These are phyloP conservation scores for Ricordea florida DNA, from an alignment of 92 coral and sea anemone species.

Conservation along the genomic window DNA sequence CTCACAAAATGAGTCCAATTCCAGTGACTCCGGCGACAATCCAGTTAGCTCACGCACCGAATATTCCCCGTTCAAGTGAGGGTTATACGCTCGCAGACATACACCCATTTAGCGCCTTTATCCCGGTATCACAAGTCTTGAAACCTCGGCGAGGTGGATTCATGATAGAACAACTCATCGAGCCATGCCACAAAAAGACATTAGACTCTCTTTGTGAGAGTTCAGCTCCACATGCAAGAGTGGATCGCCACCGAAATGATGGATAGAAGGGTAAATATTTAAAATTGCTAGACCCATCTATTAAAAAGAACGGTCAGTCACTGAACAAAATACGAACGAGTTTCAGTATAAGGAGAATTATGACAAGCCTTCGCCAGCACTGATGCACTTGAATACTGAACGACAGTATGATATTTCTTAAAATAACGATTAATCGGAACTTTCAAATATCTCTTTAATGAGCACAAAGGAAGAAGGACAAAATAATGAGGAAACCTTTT, in stretches of 20 bases:
- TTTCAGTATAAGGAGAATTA: too few relatives aligned
- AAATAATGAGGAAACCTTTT: too few relatives aligned
- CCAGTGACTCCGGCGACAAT: background rate
- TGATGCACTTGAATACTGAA: too few relatives aligned
- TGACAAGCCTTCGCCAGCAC: too few relatives aligned
- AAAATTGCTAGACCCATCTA: background rate
- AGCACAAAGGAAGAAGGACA: too few relatives aligned
- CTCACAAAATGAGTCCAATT: background rate
- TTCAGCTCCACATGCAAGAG: background rate
- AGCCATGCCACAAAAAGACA: constrained; percentile 6
- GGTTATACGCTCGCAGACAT: background rate
- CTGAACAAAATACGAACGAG: too few relatives aligned
- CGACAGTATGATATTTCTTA: too few relatives aligned
- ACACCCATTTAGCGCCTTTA: constrained; percentile 16
- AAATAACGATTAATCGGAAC: too few relatives aligned
- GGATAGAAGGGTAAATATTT: background rate
- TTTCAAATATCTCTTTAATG: too few relatives aligned
- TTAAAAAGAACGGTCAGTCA: too few relatives aligned
- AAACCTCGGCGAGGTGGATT: constrained; percentile 52
- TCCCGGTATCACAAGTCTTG: constrained; percentile 10
- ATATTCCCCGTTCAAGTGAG: constrained; percentile 17
- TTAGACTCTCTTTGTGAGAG: background rate
- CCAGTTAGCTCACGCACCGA: background rate
- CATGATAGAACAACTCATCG: constrained; percentile 45
- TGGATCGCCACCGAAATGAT: background rate